phyloP scores from a whole-genome alignment of 2,888 invertebrate genomes.

The Acheta domesticus region DNA sequence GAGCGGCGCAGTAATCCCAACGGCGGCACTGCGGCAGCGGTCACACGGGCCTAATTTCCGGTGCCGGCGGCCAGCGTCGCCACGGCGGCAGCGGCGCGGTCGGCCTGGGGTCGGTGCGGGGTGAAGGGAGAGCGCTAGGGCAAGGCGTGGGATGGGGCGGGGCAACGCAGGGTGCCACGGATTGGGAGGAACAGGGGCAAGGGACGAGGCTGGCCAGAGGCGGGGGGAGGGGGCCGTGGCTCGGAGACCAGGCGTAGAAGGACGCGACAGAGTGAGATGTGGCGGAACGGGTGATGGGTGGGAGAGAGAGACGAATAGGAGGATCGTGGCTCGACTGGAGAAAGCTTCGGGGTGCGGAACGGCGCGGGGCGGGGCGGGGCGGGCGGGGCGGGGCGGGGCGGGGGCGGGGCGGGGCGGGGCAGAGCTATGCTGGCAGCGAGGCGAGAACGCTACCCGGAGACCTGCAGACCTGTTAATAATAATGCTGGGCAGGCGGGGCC shows the following conservation, averaged over 20 bases:
- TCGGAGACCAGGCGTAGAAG: too few relatives aligned
- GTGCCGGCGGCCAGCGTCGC: not conserved
- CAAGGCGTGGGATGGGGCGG: not conserved
- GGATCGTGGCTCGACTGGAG: too few relatives aligned
- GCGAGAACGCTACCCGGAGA: not conserved
- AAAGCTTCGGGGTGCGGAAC: not conserved
- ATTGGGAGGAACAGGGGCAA: not conserved
- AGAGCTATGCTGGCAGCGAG: too few relatives aligned
- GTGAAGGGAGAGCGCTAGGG: not conserved
- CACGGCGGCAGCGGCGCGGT: not conserved
- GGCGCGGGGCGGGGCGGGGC: not conserved
- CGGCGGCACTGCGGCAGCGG: not conserved
- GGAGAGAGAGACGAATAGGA: too few relatives aligned
- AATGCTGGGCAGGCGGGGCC: not conserved
- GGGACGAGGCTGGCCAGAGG: too few relatives aligned
- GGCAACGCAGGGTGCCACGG: not conserved
- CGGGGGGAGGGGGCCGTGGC: too few relatives aligned
- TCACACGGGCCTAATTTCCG: conserved; percentile 10
- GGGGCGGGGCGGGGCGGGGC: not conserved
- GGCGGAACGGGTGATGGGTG: too few relatives aligned
- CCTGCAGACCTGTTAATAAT: not conserved
- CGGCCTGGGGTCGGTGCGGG: not conserved
- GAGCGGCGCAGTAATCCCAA: not conserved
- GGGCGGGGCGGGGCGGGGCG: too few relatives aligned
- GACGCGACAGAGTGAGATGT: too few relatives aligned